These are phyloP conservation scores for Drosophila pegasa DNA, from an alignment of 2,888 invertebrate species.

Conservation along the genomic window DNA sequence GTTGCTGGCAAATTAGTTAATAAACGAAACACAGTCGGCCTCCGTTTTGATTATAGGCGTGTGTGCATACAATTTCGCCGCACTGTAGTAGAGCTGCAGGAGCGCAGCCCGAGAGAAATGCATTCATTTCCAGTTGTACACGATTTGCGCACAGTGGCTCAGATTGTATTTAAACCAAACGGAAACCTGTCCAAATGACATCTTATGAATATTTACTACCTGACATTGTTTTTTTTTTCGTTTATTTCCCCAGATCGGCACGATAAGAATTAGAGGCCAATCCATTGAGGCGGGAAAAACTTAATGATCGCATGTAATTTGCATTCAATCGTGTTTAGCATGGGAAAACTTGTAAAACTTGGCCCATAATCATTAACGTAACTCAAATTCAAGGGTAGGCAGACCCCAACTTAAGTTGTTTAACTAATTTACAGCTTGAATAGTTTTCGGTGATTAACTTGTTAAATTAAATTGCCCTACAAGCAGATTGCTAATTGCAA, in stretches of 20 bases:
- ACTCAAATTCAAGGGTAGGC: slow-evolving; percentile 26
- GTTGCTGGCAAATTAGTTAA: slow-evolving; percentile 74
- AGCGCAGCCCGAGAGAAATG: slow-evolving; percentile 42
- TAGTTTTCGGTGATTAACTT: neutral
- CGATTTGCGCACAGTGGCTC: slow-evolving; percentile 29
- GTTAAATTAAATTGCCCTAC: neutral
- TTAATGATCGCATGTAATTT: slow-evolving; percentile 42
- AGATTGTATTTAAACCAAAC: neutral
- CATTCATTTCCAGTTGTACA: slow-evolving; percentile 35
- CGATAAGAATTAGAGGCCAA: slow-evolving; percentile 46
- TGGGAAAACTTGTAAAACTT: slow-evolving; percentile 48
- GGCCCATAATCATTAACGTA: slow-evolving; percentile 21
- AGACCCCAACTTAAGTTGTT: slow-evolving; percentile 6
- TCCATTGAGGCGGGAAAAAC: slow-evolving; percentile 26
- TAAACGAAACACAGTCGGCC: slow-evolving; percentile 53
- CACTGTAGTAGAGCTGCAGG: slow-evolving; percentile 22
- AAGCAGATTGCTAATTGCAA: neutral
- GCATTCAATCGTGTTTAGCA: slow-evolving; percentile 52
- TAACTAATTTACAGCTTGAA: neutral
- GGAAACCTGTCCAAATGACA: slow-evolving; percentile 7
- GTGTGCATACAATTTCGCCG: slow-evolving; percentile 25
- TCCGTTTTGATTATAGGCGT: slow-evolving; percentile 24
- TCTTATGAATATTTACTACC: slow-evolving; percentile 18
- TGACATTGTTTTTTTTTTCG: slow-evolving; percentile 7
- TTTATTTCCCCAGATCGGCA: slow-evolving; percentile 26